Evolutionary conservation across 2,888 invertebrate species (phyloP).

Genomic region (Agrotis puta): DNA sequence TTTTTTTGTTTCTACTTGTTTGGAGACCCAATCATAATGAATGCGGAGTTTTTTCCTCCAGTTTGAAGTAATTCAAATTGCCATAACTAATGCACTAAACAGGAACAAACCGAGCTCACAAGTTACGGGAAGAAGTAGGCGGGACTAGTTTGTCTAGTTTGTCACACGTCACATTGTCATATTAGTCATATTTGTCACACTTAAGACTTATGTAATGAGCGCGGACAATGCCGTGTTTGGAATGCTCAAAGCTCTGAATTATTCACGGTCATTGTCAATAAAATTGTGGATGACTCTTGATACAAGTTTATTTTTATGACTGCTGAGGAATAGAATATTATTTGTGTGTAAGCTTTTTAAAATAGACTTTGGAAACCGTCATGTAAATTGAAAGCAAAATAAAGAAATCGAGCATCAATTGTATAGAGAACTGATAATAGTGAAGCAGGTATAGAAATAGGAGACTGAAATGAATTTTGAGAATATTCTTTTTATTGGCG

Average conservation of each 20-base stretch:
- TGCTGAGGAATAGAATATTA: not conserved
- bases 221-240: slow-evolving; percentile 35
- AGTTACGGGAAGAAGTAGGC: slow-evolving; percentile 59
- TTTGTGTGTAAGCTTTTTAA: not conserved
- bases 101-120: slow-evolving; percentile 11
- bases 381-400: not conserved
- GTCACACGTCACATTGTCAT: slow-evolving; percentile 34
- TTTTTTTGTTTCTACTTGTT: too few relatives aligned
- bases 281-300: not conserved
- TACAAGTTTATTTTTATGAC: slow-evolving; percentile 6
- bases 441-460: too few relatives aligned
- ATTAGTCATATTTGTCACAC: slow-evolving; percentile 51
- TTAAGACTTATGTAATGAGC: slow-evolving; percentile 41
- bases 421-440: too few relatives aligned
- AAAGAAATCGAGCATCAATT: too few relatives aligned
- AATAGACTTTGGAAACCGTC: not conserved
- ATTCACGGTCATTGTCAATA: slow-evolving; percentile 44
- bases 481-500: too few relatives aligned
- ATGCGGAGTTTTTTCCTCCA: too few relatives aligned
- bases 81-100: slow-evolving; percentile 37
- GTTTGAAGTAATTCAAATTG: slow-evolving; percentile 15
- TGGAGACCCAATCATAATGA: too few relatives aligned
- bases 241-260: slow-evolving; percentile 39
- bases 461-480: too few relatives aligned
- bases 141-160: slow-evolving; percentile 44